Percentiles rank a stretch among this genome's conserved stretches.
Conservation (phyloP, 2,888 invertebrate species). For the Cenopis cana region DNA sequence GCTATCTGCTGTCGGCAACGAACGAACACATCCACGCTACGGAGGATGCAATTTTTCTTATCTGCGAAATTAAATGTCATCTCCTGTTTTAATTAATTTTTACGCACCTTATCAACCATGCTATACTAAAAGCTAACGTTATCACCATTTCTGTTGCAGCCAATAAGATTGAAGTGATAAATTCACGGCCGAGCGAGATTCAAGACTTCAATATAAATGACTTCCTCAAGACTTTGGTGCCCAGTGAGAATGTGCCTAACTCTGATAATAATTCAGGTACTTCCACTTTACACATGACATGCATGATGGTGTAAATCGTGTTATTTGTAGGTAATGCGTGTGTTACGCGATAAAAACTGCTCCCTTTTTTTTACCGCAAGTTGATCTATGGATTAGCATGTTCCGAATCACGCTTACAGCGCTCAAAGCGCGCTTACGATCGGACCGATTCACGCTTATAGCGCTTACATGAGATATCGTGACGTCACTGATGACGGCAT, state of each 20-base stretch:
- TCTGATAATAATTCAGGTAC: slow-evolving; percentile 73
- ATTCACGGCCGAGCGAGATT: slow-evolving; percentile 79
- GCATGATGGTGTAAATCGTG: neutral
- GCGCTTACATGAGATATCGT: too few species aligned
- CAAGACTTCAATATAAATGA: slow-evolving; percentile 84
- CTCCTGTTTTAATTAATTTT: slow-evolving; percentile 9
- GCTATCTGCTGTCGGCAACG: too few species aligned
- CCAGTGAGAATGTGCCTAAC: slow-evolving; percentile 63
- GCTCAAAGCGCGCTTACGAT: too few species aligned
- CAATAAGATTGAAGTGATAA: slow-evolving; percentile 81
- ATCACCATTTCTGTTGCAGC: slow-evolving; percentile 57
- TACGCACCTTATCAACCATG: slow-evolving; percentile 13
- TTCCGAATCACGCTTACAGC: too few species aligned
- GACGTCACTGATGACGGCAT: too few species aligned
- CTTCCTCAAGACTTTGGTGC: slow-evolving; percentile 84
- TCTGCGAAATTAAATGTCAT: slow-evolving; percentile 4
- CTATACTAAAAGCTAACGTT: neutral
- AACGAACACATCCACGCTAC: too few species aligned
- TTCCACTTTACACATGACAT: neutral
- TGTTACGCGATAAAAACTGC: neutral
- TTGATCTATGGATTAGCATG: too few species aligned
- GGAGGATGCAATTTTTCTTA: slow-evolving; percentile 2
- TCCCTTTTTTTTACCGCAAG: too few species aligned
- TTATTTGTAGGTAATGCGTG: neutral
- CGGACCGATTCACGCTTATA: too few species aligned